Evolutionary conservation across 2,113 vertebrate species (phyloP), one percentile per base, ranked within the genome.

Genomic region (Myiopsitta monachus): DNA sequence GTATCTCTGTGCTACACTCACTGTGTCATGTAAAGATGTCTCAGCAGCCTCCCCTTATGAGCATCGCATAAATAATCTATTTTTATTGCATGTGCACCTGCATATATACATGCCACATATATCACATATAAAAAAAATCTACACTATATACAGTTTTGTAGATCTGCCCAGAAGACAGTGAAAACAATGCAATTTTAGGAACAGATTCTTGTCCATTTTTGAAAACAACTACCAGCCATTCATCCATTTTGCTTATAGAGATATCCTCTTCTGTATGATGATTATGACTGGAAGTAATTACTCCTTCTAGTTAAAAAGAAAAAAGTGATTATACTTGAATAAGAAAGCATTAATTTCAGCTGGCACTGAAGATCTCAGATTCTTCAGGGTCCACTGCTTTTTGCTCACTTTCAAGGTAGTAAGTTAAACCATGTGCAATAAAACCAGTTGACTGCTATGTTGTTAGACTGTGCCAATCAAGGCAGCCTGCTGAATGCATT

Each of bases 41-140:
- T 77, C 46, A 72, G 24, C 46, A 76, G 44, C 14, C 11, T 75
- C 33, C 47, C 38, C 23, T 82, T n/a, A 54, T 0, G 4, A 82
- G 23, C 38, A 75, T 14, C 31, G 67, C 46, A 44, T 9, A 59
- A 66, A 14, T 31, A 52, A 74, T 21, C 28, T 31, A 51, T 15
- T 67, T 36, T 8, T 30, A 38, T 2, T 67, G 31, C 28, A 44
- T 1, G 9, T n/a, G 49, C 33, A 62, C 24, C 8, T 57, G 33
- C 18, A 16, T 21, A 44, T 1, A n/a, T 0, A n/a, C 0, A 90
- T 7, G 13, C n/a, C 18, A 66, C 4, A 80, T 3, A 43, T 7
- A 59, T 2, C 4, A 33, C 13, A 46, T 9, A 46, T 2, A 55
- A 41, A 73, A 76, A 26, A 16, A 38, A 69, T 18, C 27, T 31